Percentiles rank a stretch among this genome's conserved stretches.
Conservation (phyloP, 2,888 invertebrate species). For the Myathropa florea region DNA sequence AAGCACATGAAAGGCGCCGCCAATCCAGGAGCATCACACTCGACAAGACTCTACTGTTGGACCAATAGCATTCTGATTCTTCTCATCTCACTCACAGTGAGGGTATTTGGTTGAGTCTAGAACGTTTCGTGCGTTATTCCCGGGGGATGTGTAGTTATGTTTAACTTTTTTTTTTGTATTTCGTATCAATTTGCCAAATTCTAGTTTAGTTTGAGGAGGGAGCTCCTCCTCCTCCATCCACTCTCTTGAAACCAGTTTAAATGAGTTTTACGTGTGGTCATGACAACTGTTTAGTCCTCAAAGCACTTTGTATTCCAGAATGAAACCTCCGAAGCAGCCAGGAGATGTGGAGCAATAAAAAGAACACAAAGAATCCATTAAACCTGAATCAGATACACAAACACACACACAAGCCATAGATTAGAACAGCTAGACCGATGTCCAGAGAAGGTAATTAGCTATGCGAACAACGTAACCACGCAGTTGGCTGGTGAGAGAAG, state of each 20-base stretch:
- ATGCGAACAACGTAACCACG: constrained; percentile 41
- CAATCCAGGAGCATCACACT: constrained; percentile 46
- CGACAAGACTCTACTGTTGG: constrained; percentile 58
- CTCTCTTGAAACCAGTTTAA: not conserved
- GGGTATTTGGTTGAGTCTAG: constrained; percentile 48
- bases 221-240: not conserved
- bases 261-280: constrained; percentile 37
- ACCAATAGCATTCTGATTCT: constrained; percentile 61
- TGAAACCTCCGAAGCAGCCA: not conserved
- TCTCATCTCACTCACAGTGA: constrained; percentile 44
- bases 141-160: constrained; percentile 51
- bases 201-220: constrained; percentile 37
- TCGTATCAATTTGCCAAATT: constrained; percentile 58
- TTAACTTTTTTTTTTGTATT: not conserved
- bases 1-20: constrained; percentile 73
- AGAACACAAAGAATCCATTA: not conserved
- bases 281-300: constrained; percentile 17
- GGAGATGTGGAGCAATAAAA: not conserved
- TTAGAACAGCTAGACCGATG: not conserved
- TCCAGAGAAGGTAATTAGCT: constrained; percentile 19
- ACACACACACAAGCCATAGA: not conserved
- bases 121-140: not conserved
- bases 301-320: not conserved
- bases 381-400: not conserved
- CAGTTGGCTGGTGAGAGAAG: not conserved